Evolutionary conservation across 2,888 invertebrate species (phyloP), one percentile per base, ranked within the genome.

Genomic region (Teinopalpus imperialis): DNA sequence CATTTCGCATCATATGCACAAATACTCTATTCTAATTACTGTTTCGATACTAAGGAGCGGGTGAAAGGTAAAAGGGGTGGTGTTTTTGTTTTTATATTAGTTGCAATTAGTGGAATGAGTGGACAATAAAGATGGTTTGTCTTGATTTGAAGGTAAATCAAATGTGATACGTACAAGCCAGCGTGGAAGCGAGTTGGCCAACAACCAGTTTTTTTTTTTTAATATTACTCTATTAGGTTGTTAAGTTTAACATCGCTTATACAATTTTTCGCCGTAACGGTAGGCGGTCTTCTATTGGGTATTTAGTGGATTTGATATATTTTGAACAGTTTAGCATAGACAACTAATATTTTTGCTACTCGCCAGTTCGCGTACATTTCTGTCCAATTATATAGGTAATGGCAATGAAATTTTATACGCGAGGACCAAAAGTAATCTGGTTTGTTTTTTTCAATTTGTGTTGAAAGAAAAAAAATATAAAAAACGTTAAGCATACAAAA

Each of bases 321-420:
- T 82, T 81, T 76, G 76, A 83, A 74, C 78, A 77, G 77, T 80
- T 70, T 79, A 80, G 76, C 80, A 80, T 81, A 81, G 79, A 74
- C 56, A 76, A 81, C 75, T 82, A 81, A 86, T 87, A 86, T 87
- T 85, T 87, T 87, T 86, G 83, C 83, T 85, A 85, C 71, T 71
- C 73, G 77, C 75, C 72, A 66, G 61, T 71, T 69, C 64, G 69
- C 73, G 68, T 71, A 69, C 68, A 72, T 69, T 71, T 77, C 80
- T 82, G 82, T 85, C 83, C 83, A 80, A 63, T 77, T 56, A 69
- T 71, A 71, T 69, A 80, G 86, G 82, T n/a, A 85, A 83, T 81
- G 85, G 86, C 85, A 83, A 77, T 83, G 81, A 78, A n/a, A 80
- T 80, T 82, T 75, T 74, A 57, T 54, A 81, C 63, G 71, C 61